These are phyloP conservation scores for human DNA, from an alignment of 2,113 vertebrate species.

Conservation along the genomic window DNA sequence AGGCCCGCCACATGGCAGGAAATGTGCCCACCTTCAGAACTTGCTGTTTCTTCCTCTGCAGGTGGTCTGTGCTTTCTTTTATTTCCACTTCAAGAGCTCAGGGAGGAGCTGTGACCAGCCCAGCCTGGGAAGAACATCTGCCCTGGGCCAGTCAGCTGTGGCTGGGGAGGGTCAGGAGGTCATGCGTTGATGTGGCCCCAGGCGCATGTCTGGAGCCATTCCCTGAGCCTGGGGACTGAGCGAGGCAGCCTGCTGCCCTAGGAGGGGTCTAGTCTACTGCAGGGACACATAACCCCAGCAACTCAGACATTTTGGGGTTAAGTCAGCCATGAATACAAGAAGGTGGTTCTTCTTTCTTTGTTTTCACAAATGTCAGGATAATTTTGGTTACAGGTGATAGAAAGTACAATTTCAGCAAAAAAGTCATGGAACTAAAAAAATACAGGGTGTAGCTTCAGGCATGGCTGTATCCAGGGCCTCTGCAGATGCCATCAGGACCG, in stretches of 20 bases:
- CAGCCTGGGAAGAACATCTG: not conserved
- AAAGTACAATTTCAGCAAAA: not conserved
- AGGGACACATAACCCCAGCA: not conserved
- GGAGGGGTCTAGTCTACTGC: not conserved
- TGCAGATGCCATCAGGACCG: fast-evolving
- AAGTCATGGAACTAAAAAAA: not conserved
- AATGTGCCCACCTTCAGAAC: not conserved
- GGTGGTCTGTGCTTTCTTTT: not conserved
- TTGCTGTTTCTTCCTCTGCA: no score
- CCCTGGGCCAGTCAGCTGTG: not conserved
- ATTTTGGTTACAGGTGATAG: not conserved
- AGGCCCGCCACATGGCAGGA: not conserved
- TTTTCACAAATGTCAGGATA: not conserved
- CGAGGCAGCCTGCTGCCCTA: not conserved
- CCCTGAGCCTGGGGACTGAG: not conserved
- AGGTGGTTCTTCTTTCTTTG: not conserved
- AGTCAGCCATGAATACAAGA: not conserved
- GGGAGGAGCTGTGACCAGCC: not conserved
- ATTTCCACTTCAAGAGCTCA: not conserved
- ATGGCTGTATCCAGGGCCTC: not conserved
- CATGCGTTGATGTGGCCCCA: not conserved
- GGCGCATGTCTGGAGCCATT: not conserved
- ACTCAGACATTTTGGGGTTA: not conserved
- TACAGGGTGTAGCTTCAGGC: not conserved
- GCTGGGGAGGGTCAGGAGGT: not conserved